These are phyloP conservation scores for Dallia pectoralis DNA, from an alignment of 2,797 vertebrate species.

Conservation along the genomic window DNA sequence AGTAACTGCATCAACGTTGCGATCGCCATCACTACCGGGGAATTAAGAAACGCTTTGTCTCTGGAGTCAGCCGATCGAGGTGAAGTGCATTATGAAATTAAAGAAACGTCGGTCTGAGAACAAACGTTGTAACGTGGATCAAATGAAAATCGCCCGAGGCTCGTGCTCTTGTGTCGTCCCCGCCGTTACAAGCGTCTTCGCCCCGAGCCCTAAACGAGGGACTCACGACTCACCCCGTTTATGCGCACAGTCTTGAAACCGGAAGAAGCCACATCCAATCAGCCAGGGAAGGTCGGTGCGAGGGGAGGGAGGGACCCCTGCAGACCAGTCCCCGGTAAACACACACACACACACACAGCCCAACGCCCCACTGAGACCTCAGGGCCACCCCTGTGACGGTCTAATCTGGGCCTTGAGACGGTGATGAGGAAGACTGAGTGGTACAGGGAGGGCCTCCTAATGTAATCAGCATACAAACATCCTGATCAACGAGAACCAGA, in stretches of 20 bases:
- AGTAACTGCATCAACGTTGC: neutral
- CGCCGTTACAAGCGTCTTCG: neutral
- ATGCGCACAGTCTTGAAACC: neutral
- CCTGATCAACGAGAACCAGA: neutral
- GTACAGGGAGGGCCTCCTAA: neutral
- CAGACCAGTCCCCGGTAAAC: neutral
- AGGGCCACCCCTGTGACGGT: neutral
- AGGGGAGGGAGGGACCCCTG: neutral
- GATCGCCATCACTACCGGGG: neutral
- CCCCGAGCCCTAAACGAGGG: neutral
- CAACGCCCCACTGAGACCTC: neutral
- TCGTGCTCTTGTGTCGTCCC: neutral
- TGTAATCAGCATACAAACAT: conserved; percentile 4
- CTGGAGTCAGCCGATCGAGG: neutral
- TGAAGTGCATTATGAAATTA: neutral
- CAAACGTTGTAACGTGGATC: neutral
- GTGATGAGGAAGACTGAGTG: neutral
- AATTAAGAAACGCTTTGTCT: neutral
- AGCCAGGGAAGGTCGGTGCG: neutral
- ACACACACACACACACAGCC: neutral
- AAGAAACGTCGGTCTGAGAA: neutral
- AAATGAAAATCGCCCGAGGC: neutral
- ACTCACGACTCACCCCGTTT: neutral
- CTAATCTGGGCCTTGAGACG: neutral
- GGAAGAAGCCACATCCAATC: neutral